These are phyloP conservation scores for Callimorpha dominula DNA, from an alignment of 2,888 invertebrate species.

Conservation along the genomic window DNA sequence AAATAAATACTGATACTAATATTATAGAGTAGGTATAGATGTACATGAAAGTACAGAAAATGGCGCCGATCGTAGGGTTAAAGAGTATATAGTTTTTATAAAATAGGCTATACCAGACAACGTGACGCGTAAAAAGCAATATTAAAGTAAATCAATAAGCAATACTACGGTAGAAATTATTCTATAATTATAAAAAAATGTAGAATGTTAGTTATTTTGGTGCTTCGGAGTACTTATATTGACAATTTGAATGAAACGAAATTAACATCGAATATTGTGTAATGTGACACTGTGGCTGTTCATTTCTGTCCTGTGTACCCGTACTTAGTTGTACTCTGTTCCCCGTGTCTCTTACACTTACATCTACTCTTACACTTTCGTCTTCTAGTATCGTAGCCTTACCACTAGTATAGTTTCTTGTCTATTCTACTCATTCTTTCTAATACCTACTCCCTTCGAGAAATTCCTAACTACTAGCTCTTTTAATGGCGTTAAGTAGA, in stretches of 20 bases:
- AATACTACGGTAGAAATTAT: slow-evolving; percentile 79
- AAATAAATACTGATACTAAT: slow-evolving; percentile 44
- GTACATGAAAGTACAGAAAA: slow-evolving; percentile 34
- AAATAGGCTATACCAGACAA: slow-evolving; percentile 63
- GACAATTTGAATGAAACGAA: slow-evolving; percentile 68
- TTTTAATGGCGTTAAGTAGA: slow-evolving; percentile 68
- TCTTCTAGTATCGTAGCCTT: slow-evolving; percentile 55
- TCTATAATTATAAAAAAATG: slow-evolving; percentile 65
- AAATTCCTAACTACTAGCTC: slow-evolving; percentile 65
- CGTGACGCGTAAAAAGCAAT: slow-evolving; percentile 83
- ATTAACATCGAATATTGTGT: slow-evolving; percentile 75
- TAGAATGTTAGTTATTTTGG: slow-evolving; percentile 80
- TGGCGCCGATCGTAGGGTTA: slow-evolving; percentile 49
- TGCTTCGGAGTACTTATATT: slow-evolving; percentile 78
- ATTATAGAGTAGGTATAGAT: slow-evolving; percentile 32
- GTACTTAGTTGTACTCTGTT: slow-evolving; percentile 36
- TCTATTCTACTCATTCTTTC: slow-evolving; percentile 63
- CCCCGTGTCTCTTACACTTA: slow-evolving; percentile 45
- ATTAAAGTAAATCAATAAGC: slow-evolving; percentile 81
- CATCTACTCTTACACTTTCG: slow-evolving; percentile 39
- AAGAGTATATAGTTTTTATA: slow-evolving; percentile 65
- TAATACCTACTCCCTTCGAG: slow-evolving; percentile 64
- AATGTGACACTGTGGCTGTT: slow-evolving; percentile 32
- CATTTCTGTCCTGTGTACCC: slow-evolving; percentile 24
- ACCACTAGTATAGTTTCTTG: slow-evolving; percentile 54